Evolutionary conservation across 2,113 vertebrate genomes (phyloP), one percentile per base, ranked within the genome.

Genomic region (Chaetops frenatus): DNA sequence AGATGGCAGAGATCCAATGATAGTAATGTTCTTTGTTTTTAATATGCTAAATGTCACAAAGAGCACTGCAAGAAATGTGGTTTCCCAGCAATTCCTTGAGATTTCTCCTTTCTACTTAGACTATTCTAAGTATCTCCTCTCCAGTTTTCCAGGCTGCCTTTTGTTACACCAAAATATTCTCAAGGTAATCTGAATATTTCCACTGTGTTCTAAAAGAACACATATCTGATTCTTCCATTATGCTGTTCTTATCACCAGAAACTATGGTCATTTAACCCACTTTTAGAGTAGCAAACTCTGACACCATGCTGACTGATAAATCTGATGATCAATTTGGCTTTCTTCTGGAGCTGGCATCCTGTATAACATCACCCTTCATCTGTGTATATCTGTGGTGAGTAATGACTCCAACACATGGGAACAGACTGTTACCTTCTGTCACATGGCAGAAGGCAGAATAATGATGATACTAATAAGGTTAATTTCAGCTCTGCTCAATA

Each of bases 361-460:
- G 7, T 28, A 15, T 28, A 42, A 44, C 44, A 88, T 74, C 86
- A 81, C 48, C 50, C 69, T 81, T 81, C 77, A 28, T 64, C 40
- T 64, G 4, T 29, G 31, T 74, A 36, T 56, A 57, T 84, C 80
- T 89, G 72, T 27, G 28, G 61, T 74, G 56, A 91, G 40, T 53
- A 92, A 86, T 50, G 18, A 25, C 65, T 92, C 24, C 45, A 94
- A 29, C 22, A 81, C 60, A 78, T 15, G 36, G 51, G 56, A 92
- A 90, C 72, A 86, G 62, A 61, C 40, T 40, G 83, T 50, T 89
- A 78, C 69, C 73, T 95, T 94, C 76, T 95, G 90, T 83, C 76
- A 81, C 17, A 28, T 20, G 86, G 65, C 80, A 90, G 76, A 62
- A 83, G 36, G 88, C 27, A 92, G 91, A 94, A 87, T 83, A 45